Evolutionary conservation across 2,888 invertebrate genomes (phyloP).

Genomic region (Ormyrus rosae): DNA sequence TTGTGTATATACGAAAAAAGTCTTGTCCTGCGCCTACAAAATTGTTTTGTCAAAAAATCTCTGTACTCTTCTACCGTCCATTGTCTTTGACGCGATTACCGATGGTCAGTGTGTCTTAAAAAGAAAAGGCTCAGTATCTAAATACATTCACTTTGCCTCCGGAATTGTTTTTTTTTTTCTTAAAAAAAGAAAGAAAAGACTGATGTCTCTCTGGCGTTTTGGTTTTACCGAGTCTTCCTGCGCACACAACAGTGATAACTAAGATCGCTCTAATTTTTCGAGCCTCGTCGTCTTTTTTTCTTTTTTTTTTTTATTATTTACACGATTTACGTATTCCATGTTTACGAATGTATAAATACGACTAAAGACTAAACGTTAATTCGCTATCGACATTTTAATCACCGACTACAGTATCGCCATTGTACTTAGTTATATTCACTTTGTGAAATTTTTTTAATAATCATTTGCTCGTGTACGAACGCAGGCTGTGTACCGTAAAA

Average conservation of each 20-base stretch:
- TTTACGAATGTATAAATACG: conserved; percentile 43
- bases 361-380: conserved; percentile 45
- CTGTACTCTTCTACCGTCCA: conserved; percentile 15
- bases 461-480: conserved; percentile 20
- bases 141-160: no score
- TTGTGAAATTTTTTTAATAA: conserved; percentile 49
- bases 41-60: conserved; percentile 11
- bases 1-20: conserved; percentile 43
- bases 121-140: no score
- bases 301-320: conserved; percentile 14
- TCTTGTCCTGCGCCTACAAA: conserved; percentile 21
- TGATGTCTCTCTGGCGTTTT: no score
- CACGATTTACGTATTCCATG: conserved; percentile 50
- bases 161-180: no score
- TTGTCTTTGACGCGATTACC: not conserved
- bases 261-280: not conserved
- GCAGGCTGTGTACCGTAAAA: conserved; percentile 22
- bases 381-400: conserved; percentile 51
- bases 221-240: no score
- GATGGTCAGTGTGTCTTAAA: no score
- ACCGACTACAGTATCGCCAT: conserved; percentile 46
- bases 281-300: not conserved
- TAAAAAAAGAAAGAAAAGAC: no score
- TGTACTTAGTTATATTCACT: conserved; percentile 55
- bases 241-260: conserved; percentile 23